Base-by-base conservation (phyloP, 1,140 invertebrate species). In the Meloidogyne floridensis region DNA sequence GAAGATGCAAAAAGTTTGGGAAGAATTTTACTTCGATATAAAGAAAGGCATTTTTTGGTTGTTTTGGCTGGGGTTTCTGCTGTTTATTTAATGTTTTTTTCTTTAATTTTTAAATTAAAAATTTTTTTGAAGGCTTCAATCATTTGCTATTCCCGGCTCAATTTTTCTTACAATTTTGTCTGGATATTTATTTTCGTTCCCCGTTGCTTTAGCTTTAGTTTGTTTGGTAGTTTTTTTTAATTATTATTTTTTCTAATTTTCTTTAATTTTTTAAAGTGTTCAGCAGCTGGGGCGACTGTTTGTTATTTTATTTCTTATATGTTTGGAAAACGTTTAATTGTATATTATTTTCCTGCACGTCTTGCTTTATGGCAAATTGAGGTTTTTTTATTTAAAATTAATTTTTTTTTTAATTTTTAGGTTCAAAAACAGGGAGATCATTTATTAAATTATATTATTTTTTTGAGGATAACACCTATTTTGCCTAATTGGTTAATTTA, bases 101-200 rank as follows among this genome's bases (percentile, higher is more conserved):
- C 8, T 20, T 79, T 79, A 18, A 32, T 71, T 2, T 6, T 13
- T 51, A 15, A n/a, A 5, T 8, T 20, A 0, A 8, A 20, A 77
- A 47, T 79, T 75, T 13, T 72, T 20, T 51, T 47, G n/a, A 20
- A 69, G 77, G 43, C 93, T 99, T 85, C 97, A 99, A 93, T 97
- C 97, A 82, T 99, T 99, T 92, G 97, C 97, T 85, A 99, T 99
- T 92, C 97, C 97, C 85, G 97, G 97, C 84, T 98, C 97, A 53
- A 94, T 99, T 89, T 98, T 98, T 90, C 92, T 99, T 59, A 98
- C 96, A 82, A 97, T 99, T 85, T 92, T 99, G 43, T 96, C 95
- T 83, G 98, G 98, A 84, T 99, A 98, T 92, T 91, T 99, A 3
- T 99, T 98, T 90, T 94, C 95, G 81, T 98, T 98, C 91, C 93